These are phyloP conservation scores for Erpetoichthys calabaricus DNA, from an alignment of 2,797 vertebrate genomes.

Conservation along the genomic window DNA sequence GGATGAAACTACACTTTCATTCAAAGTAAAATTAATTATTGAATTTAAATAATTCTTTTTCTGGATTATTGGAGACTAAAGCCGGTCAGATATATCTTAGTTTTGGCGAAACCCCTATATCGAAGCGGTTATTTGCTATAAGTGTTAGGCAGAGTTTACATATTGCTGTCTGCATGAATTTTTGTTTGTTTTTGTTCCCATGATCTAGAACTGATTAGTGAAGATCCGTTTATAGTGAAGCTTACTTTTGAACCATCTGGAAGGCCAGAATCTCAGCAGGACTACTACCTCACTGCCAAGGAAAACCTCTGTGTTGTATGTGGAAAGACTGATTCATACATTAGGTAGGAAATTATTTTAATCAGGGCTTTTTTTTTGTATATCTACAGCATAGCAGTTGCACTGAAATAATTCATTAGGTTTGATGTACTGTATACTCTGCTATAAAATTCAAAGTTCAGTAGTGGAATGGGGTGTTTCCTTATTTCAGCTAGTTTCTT, in stretches of 20 bases:
- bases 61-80: too few relatives aligned
- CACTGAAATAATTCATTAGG: not conserved
- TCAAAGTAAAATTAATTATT: too few relatives aligned
- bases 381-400: not conserved
- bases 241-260: conserved; percentile 88
- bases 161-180: too few relatives aligned
- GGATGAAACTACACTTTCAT: too few relatives aligned
- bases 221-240: conserved; percentile 80
- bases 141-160: too few relatives aligned
- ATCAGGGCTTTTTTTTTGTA: not conserved
- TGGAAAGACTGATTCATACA: conserved; percentile 85
- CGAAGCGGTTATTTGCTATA: too few relatives aligned
- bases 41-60: too few relatives aligned
- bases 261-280: conserved; percentile 81
- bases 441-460: too few relatives aligned
- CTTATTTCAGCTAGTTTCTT: not conserved
- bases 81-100: too few relatives aligned
- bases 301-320: conserved; percentile 94
- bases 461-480: too few relatives aligned
- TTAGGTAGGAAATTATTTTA: conserved; percentile 49
- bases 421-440: too few relatives aligned
- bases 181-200: not conserved
- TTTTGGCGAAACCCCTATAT: too few relatives aligned
- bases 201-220: conserved; percentile 68
- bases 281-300: conserved; percentile 92